phyloP scores from a whole-genome alignment of 2,888 invertebrate species.

The Pharmacophagus antenor region DNA sequence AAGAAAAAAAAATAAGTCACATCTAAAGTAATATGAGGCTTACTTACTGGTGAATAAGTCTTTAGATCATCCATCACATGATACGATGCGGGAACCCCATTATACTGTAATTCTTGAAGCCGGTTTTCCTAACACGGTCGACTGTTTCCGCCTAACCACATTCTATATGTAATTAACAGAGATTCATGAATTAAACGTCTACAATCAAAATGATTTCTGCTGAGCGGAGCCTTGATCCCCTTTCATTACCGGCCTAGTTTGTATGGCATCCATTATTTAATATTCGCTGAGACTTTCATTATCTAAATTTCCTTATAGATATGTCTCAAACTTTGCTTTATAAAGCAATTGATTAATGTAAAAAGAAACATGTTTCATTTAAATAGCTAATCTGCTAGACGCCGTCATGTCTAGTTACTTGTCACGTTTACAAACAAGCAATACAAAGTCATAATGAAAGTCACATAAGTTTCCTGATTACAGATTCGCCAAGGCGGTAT shows the following conservation, averaged over 20 bases:
- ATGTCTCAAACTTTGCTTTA: too few species aligned
- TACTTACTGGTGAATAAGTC: not conserved
- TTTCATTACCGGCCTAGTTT: not conserved
- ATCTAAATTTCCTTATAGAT: too few species aligned
- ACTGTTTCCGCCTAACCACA: not conserved
- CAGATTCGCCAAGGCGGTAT: too few species aligned
- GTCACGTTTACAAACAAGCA: too few species aligned
- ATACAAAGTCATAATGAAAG: too few species aligned
- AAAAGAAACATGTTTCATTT: too few species aligned
- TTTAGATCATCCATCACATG: not conserved
- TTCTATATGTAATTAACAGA: constrained; percentile 4
- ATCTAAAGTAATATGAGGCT: too few species aligned
- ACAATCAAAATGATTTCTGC: constrained; percentile 9
- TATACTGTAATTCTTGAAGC: not conserved
- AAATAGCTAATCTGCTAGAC: too few species aligned
- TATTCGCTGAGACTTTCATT: not conserved
- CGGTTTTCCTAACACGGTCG: not conserved
- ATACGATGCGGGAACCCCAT: not conserved
- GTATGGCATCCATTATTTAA: constrained; percentile 1
- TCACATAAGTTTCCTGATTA: too few species aligned
- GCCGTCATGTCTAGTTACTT: too few species aligned
- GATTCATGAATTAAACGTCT: constrained; percentile 2
- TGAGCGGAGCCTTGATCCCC: constrained; percentile 1
- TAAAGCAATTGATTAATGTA: too few species aligned
- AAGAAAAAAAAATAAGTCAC: too few species aligned